These are phyloP conservation scores for Borostomias antarcticus DNA, from an alignment of 2,797 vertebrate species.

Conservation along the genomic window DNA sequence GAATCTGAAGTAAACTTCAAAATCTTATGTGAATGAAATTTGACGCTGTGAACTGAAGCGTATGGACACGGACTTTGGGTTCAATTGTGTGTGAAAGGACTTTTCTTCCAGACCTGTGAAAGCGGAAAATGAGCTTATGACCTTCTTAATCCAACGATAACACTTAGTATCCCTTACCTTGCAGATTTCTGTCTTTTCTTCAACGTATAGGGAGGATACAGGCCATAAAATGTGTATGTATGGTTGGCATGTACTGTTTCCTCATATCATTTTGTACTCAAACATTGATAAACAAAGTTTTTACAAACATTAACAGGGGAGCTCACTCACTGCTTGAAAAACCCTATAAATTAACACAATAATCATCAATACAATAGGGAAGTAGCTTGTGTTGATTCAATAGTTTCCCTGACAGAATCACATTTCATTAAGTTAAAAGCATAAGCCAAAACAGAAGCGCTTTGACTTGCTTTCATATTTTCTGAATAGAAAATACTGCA, in stretches of 20 bases:
- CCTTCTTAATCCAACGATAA: constrained; percentile 68
- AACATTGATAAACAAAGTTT: too few relatives aligned
- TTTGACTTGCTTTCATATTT: constrained; percentile 33
- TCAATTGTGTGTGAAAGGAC: constrained; percentile 62
- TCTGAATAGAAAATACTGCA: constrained; percentile 26
- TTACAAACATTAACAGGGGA: too few relatives aligned
- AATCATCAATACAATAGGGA: too few relatives aligned
- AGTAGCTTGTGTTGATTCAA: neutral
- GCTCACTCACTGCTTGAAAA: too few relatives aligned
- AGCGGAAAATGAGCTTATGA: constrained; percentile 61
- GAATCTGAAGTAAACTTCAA: neutral
- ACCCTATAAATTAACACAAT: neutral
- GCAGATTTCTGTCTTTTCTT: constrained; percentile 46
- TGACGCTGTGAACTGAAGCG: constrained; percentile 27
- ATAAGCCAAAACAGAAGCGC: constrained; percentile 16
- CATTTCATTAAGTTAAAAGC: neutral
- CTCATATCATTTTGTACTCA: too few relatives aligned
- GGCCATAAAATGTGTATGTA: constrained; percentile 20
- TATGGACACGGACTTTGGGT: constrained; percentile 58
- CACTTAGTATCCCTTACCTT: constrained; percentile 55
- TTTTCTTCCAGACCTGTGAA: constrained; percentile 60
- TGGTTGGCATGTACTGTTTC: too few relatives aligned
- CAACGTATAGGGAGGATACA: constrained; percentile 30
- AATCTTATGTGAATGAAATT: constrained; percentile 16
- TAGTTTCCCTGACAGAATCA: neutral